Base-by-base conservation (phyloP, 2,113 vertebrate genomes). In the Hipposideros armiger region DNA sequence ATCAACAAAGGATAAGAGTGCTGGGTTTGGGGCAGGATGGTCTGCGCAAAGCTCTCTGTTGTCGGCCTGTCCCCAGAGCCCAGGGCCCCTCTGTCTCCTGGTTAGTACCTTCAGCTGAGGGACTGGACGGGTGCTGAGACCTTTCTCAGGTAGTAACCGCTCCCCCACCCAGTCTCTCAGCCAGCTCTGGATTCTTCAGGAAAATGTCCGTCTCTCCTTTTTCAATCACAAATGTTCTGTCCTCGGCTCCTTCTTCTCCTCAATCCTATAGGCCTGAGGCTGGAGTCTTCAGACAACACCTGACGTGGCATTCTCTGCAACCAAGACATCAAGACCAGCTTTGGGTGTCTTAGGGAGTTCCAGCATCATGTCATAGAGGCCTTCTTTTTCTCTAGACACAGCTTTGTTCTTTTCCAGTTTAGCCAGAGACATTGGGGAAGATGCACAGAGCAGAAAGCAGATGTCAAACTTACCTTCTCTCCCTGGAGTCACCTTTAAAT, bases 121-220 rank as follows among this genome's bases (percentile, higher is more conserved):
- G 36, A 30, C 0, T 0, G 7, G 32, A 22, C 20, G 30, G 22
- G 47, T 7, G 24, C 54, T 36, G 15, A 22, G 54, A 47, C 8
- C 0, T 7, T 6, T 73, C 69, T 32, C 11, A 9, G 30, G 20
- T 58, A 60, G 88, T 15, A 11, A 22, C 66, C 36, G 36, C 47
- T 90, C 32, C 17, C 2, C 77, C 36, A 32, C n/a, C 70, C 1
- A 1, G 58, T 19, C 16, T 2, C 40, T 45, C 73, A 2, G 47
- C 56, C 20, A 5, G 73, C 28, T 60, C 70, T 58, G 40, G 56
- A n/a, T n/a, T 45, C 77, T 45, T 58, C 40, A 36, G 40, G 47
- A 40, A 5, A n/a, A 20, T 1, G 2, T 15, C 54, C 10, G 9
- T 8, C 60, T 42, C 54, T 60, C 50, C 30, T 24, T 24, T 16